Percentiles rank a stretch among this genome's conserved stretches.
Evolutionary conservation across 2,113 vertebrate species (phyloP).

Genomic region (Lophura nycthemera): DNA sequence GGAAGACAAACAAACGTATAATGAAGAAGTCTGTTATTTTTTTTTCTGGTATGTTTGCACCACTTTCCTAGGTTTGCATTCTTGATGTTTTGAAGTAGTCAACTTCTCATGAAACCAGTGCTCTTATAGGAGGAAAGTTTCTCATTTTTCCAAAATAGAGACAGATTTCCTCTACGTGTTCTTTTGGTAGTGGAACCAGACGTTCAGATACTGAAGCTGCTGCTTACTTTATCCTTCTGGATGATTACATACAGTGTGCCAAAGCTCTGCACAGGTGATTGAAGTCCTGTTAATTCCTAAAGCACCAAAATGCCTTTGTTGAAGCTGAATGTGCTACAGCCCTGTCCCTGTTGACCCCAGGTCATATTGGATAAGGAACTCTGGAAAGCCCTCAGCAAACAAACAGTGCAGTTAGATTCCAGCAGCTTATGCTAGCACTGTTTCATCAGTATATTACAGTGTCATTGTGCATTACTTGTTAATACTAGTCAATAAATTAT

Average conservation of each 20-base stretch:
- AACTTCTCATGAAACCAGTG: background rate
- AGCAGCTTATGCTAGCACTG: background rate
- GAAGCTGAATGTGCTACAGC: too few species aligned
- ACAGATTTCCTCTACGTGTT: background rate
- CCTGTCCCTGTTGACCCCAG: background rate
- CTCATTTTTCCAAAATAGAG: background rate
- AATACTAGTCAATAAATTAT: background rate
- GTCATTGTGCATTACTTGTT: background rate
- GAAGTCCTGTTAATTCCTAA: background rate
- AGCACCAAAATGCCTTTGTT: background rate
- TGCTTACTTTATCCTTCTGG: background rate
- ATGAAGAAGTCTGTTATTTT: background rate
- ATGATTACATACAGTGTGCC: background rate
- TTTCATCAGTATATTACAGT: background rate
- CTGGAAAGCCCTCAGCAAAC: background rate
- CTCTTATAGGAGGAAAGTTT: background rate
- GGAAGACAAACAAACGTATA: background rate
- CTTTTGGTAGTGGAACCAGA: accelerated
- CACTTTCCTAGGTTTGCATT: background rate
- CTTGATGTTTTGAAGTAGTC: background rate
- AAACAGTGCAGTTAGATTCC: background rate
- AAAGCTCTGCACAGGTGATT: background rate
- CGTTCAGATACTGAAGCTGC: background rate
- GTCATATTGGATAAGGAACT: too few species aligned
- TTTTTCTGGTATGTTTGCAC: background rate